Conservation (phyloP, 1,140 invertebrate genomes). For the Condylostylus longicornis region DNA sequence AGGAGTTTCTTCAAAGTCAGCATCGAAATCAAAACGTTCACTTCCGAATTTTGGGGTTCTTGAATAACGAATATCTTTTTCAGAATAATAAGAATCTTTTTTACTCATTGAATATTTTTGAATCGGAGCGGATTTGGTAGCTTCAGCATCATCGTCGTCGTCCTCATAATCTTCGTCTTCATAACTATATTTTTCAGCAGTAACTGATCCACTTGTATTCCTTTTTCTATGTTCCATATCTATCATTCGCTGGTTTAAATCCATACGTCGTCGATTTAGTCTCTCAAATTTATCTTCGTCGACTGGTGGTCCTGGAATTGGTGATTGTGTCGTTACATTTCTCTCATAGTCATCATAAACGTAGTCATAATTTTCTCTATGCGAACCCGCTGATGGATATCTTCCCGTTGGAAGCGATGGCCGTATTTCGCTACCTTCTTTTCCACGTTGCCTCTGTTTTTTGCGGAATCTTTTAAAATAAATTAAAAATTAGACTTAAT, state of each 20-base stretch:
- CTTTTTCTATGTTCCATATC: slow-evolving; percentile 18
- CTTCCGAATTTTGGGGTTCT: background rate
- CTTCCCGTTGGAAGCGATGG: background rate
- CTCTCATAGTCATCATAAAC: slow-evolving; percentile 14
- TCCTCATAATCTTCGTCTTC: background rate
- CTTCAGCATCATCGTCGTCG: background rate
- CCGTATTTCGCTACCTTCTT: slow-evolving; percentile 15
- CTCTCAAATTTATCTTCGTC: slow-evolving; percentile 30
- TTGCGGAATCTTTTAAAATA: slow-evolving; percentile 22
- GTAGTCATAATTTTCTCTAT: slow-evolving; percentile 25
- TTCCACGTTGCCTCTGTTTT: slow-evolving; percentile 20
- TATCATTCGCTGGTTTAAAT: slow-evolving; percentile 30
- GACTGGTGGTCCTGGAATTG: slow-evolving; percentile 22
- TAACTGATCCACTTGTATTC: no score
- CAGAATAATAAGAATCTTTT: background rate
- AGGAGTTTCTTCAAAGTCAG: background rate
- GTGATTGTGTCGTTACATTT: no score
- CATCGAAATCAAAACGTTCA: no score
- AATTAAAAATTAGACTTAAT: background rate
- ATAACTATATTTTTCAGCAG: background rate
- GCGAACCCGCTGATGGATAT: background rate
- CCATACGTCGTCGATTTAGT: slow-evolving; percentile 23
- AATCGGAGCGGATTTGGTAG: no score
- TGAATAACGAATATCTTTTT: background rate
- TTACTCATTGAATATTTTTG: slow-evolving; percentile 10